Evolutionary conservation across 2,888 invertebrate genomes (phyloP), one percentile per base, ranked within the genome.

Genomic region (Liodrosophila aerea): DNA sequence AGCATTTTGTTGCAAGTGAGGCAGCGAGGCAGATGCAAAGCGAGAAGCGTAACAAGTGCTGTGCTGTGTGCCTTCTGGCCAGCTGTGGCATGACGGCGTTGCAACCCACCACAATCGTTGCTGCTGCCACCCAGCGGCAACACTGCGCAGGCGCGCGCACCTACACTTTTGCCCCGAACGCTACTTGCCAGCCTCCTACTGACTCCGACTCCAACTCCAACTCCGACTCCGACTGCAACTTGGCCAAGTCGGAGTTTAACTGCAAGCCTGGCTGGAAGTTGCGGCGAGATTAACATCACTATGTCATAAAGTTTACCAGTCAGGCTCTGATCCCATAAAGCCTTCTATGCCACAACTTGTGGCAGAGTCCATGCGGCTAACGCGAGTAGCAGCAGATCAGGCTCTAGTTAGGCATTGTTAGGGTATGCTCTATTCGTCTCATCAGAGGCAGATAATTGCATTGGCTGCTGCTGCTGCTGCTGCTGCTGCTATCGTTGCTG

Each of bases 131-230:
- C 69, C 72, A 72, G 61, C 69, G 65, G 67, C 47, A 43, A 5
- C 22, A 22, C 22, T 71, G 65, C 66, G 64, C 68, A 67, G 61
- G 62, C 71, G 58, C 71, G 58, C 63, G 67, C 70, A 73, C 76
- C 81, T 75, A 83, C 78, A 81, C 71, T 68, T 78, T 72, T 66
- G 80, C 59, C 68, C 68, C 57, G 58, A 68, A 72, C 73, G 81
- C 81, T 67, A 81, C 78, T 63, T 76, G 70, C 62, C 66, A 62
- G 62, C 78, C 75, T 78, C 77, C 78, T 62, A 78, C 81, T 22
- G n/a, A 46, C 64, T 53, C 7, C 22, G 15, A 47, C 50, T 36
- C 8, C 62, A 12, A 43, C 47, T 41, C 8, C 43, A 22, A 12
- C 45, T 37, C n/a, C 29, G 3, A 30, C 58, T 46, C 8, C 34